A percentile compares a stretch with the other conserved stretches of the same genome.
These are phyloP conservation scores for Bursaphelenchus okinawaensis DNA, from an alignment of 2,888 invertebrate species.

Conservation along the genomic window DNA sequence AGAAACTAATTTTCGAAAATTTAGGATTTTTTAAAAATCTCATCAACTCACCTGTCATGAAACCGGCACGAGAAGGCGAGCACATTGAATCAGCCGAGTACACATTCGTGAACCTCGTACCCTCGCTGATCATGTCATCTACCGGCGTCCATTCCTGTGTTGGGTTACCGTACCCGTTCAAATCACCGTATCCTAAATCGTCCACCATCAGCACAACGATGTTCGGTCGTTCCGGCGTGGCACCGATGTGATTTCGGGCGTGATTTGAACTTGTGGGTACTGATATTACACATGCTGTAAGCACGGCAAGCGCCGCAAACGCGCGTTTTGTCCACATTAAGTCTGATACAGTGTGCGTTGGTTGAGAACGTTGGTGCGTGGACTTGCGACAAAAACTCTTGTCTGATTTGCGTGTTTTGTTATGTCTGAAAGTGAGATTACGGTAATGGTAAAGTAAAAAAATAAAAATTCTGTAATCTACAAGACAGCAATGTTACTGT, in stretches of 20 bases:
- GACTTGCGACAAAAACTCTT: too few species aligned
- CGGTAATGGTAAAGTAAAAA: too few species aligned
- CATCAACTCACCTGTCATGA: constrained; percentile 61
- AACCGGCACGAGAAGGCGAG: constrained; percentile 62
- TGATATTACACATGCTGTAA: background rate
- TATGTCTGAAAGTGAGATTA: too few species aligned
- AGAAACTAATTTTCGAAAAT: too few species aligned
- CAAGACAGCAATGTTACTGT: too few species aligned
- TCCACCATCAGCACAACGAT: constrained; percentile 62
- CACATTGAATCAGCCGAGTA: constrained; percentile 62
- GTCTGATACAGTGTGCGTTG: too few species aligned
- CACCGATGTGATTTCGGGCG: constrained; percentile 16
- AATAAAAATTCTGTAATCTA: too few species aligned
- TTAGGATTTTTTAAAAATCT: background rate
- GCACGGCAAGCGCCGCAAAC: background rate
- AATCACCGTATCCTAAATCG: constrained; percentile 58
- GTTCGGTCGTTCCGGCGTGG: constrained; percentile 58
- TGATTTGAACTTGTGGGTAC: background rate
- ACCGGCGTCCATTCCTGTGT: constrained; percentile 59
- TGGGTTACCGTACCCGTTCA: constrained; percentile 54
- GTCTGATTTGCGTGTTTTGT: too few species aligned
- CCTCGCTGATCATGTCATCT: constrained; percentile 59
- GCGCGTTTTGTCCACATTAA: background rate
- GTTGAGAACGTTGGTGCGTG: too few species aligned
- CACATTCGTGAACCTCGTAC: constrained; percentile 61